Evolutionary conservation across 1,140 invertebrate species (phyloP).

Genomic region (Drosophila ambigua): DNA sequence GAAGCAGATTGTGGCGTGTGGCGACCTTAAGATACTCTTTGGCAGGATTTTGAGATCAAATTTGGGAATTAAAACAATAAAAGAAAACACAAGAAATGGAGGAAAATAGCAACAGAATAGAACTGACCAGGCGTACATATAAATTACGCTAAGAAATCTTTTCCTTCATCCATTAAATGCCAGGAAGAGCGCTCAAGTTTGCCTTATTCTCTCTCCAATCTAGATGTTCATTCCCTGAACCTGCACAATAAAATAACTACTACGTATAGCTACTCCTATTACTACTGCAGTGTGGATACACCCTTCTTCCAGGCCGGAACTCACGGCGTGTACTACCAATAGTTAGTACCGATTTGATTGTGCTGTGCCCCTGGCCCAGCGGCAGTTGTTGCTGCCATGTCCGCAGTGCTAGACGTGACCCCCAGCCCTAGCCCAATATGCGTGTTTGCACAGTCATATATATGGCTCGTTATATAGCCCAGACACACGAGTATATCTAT

Average conservation of each 20-base stretch:
- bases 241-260: too few relatives aligned
- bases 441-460: slow-evolving; percentile 38
- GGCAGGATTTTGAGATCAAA: not conserved
- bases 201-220: too few relatives aligned
- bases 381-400: slow-evolving; percentile 31
- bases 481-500: slow-evolving; percentile 14
- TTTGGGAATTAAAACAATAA: too few relatives aligned
- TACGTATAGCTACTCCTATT: too few relatives aligned
- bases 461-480: slow-evolving; percentile 32
- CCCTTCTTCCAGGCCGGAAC: slow-evolving; percentile 6
- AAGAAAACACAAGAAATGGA: not conserved
- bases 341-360: slow-evolving; percentile 57
- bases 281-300: not conserved
- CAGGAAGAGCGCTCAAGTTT: too few relatives aligned
- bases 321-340: slow-evolving; percentile 24
- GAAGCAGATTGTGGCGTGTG: not conserved
- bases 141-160: too few relatives aligned
- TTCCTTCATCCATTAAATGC: too few relatives aligned
- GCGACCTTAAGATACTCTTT: slow-evolving; percentile 10
- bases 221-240: too few relatives aligned
- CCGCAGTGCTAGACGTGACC: slow-evolving; percentile 36
- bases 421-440: slow-evolving; percentile 22
- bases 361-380: slow-evolving; percentile 27
- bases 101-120: not conserved
- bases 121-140: too few relatives aligned